Evolutionary conservation across 2,888 invertebrate species (phyloP), one percentile per base, ranked within the genome.

Genomic region (Monochamus alternatus): DNA sequence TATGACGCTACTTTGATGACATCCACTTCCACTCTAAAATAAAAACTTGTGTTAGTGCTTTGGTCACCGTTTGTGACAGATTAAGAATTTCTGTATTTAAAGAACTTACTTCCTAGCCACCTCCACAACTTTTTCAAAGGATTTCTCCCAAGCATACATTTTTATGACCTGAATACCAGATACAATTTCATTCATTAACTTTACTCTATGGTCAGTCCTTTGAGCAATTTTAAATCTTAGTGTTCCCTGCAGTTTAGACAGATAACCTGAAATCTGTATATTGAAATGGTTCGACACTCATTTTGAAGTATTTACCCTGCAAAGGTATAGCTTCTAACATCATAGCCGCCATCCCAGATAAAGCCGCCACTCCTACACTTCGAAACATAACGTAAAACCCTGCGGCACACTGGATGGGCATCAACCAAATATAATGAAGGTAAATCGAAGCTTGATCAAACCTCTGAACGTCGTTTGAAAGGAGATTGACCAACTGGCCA

Each of bases 401-500:
- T 44, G 94, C 91, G 0, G 92, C 89, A 7, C 93, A 92, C 83
- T 95, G 93, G 10, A 95, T 90, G 0, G 96, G 96, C 89, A 94
- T 94, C 71, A 96, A 92, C 95, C 95, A 95, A 63, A 96, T 87
- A 86, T 93, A 95, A 87, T 96, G 95, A n/a, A 95, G 87, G 85
- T 92, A 93, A 68, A 92, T 83, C 32, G 93, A 91, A 38, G 93
- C 92, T 87, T 93, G 88, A 85, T 96, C 96, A 86, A 96, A 95
- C 78, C 95, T 91, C 83, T 93, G 93, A 3, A 96, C 96, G 86
- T 97, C 97, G 83, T 96, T 96, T 0, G 96, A 95, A 89, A 97
- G 91, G 72, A 97, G 88, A 87, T 96, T 96, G 62, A 96, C 93
- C 83, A 97, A 92, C 88, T 96, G 94, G 0, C 96, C 96, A 81